Percentiles rank a stretch among this genome's conserved stretches.
Conservation (phyloP, 2,797 vertebrate genomes). For the Periophthalmus magnuspinnatus region DNA sequence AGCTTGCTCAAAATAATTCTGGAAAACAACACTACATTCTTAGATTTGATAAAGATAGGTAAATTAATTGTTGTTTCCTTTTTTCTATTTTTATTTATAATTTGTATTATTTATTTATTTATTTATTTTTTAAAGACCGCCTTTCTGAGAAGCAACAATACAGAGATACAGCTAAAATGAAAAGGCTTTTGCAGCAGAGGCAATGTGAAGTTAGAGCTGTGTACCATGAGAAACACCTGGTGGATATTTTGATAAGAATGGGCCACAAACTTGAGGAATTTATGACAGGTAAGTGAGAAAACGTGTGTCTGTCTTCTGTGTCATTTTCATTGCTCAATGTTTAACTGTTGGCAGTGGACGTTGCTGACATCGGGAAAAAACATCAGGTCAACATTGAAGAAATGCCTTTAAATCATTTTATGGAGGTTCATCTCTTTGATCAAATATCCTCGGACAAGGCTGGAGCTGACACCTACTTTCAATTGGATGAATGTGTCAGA, state of each 20-base stretch:
- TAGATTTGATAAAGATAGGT: constrained; percentile 81
- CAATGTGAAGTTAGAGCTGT: constrained; percentile 68
- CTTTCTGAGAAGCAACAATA: constrained; percentile 59
- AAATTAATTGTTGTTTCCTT: constrained; percentile 48
- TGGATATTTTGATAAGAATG: constrained; percentile 82
- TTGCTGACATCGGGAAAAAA: constrained; percentile 59
- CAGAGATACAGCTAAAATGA: constrained; percentile 64
- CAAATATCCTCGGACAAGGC: constrained; percentile 22
- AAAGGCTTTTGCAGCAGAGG: constrained; percentile 70
- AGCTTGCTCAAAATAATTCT: constrained; percentile 77
- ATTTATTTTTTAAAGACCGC: too few relatives aligned
- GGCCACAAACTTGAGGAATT: constrained; percentile 73
- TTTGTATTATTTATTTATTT: too few relatives aligned
- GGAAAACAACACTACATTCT: constrained; percentile 56
- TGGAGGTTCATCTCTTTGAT: constrained; percentile 61
- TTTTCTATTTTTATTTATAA: too few relatives aligned
- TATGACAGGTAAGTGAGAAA: constrained; percentile 80
- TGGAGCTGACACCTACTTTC: constrained; percentile 72
- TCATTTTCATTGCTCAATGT: too few relatives aligned
- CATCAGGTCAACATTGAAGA: constrained; percentile 63
- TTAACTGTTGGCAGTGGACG: constrained; percentile 65
- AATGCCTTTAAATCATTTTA: constrained; percentile 60
- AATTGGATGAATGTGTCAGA: constrained; percentile 66
- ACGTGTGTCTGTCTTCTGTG: too few relatives aligned
- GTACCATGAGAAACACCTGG: constrained; percentile 65